A percentile compares a stretch with the other conserved stretches of the same genome.
These are phyloP conservation scores for Tinamus guttatus DNA, from an alignment of 2,113 vertebrate species.

Conservation along the genomic window DNA sequence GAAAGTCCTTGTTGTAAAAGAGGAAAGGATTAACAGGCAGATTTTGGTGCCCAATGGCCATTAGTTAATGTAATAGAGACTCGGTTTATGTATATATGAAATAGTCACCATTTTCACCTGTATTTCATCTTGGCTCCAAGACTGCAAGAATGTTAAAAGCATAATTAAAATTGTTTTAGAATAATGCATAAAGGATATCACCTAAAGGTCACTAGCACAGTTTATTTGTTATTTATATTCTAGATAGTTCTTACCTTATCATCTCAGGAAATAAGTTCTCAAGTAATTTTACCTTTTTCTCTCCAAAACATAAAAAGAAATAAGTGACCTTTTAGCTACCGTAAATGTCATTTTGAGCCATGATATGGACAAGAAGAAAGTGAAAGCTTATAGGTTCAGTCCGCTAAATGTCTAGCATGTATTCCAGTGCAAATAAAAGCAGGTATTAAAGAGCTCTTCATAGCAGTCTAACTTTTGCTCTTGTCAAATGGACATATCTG, in stretches of 20 bases:
- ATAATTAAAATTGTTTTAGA: neutral
- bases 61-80: neutral
- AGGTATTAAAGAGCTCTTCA: neutral
- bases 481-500: neutral
- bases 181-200: neutral
- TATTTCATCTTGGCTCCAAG: neutral
- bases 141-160: neutral
- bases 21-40: neutral
- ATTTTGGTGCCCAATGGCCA: neutral
- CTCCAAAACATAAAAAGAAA: neutral
- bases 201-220: neutral
- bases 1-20: neutral
- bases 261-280: neutral
- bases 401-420: neutral
- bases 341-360: constrained; percentile 53
- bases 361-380: constrained; percentile 26
- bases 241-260: neutral
- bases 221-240: constrained; percentile 33
- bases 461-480: constrained; percentile 5
- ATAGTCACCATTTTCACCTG: neutral
- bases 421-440: neutral
- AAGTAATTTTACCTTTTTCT: neutral
- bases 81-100: neutral
- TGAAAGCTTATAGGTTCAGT: constrained; percentile 3
- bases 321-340: constrained; percentile 41